Conservation (phyloP, 2,888 invertebrate genomes). For the Drosophila recens region DNA sequence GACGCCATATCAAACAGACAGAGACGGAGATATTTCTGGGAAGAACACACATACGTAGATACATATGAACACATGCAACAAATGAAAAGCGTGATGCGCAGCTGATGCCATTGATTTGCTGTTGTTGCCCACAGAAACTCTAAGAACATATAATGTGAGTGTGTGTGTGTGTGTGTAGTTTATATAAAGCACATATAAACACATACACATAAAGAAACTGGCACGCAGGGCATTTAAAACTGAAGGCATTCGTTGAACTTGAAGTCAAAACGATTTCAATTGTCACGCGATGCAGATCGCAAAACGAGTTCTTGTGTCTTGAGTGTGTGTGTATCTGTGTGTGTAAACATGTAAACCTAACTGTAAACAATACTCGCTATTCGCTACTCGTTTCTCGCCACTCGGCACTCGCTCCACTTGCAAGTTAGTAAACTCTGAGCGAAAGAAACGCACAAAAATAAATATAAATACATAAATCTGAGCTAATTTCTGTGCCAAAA, state of each 20-base stretch:
- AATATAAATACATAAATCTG: constrained; percentile 12
- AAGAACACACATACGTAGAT: not conserved
- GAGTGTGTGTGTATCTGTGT: constrained; percentile 4
- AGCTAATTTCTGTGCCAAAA: constrained; percentile 32
- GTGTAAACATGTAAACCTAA: constrained; percentile 5
- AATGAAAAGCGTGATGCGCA: constrained; percentile 34
- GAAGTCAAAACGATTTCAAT: constrained; percentile 79
- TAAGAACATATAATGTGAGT: constrained; percentile 1
- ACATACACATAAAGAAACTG: constrained; percentile 34
- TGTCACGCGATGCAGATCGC: constrained; percentile 71
- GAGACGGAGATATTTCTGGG: not conserved
- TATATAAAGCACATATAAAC: constrained; percentile 10
- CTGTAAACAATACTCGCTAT: not conserved
- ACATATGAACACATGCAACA: not conserved
- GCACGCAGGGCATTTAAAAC: constrained; percentile 61
- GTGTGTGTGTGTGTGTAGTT: constrained; percentile 6
- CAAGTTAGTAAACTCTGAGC: not conserved
- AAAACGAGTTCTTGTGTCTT: constrained; percentile 10
- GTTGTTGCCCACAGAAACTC: constrained; percentile 25
- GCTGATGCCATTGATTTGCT: constrained; percentile 35
- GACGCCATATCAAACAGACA: constrained; percentile 38
- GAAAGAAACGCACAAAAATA: constrained; percentile 12
- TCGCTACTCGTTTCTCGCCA: not conserved
- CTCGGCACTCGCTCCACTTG: constrained; percentile 12
- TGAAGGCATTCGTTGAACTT: constrained; percentile 71